These are phyloP conservation scores for Temnopleurus reevesii DNA, from an alignment of 53 echinoderm and acorn worm species.

Conservation along the genomic window DNA sequence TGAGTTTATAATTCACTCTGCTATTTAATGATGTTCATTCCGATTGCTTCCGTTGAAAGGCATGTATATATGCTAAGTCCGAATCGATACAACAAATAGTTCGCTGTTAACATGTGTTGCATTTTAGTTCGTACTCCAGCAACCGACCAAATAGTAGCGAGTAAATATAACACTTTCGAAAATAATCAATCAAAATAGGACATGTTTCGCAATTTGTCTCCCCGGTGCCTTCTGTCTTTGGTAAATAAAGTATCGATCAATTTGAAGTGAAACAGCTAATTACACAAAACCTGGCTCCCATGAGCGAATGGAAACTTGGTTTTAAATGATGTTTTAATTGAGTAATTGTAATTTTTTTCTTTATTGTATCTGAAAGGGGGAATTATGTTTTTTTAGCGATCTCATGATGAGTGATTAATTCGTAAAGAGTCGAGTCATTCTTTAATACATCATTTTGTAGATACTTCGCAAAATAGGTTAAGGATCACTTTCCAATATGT, in stretches of 20 bases:
- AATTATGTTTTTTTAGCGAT: too few relatives aligned
- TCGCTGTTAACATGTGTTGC: conserved; percentile 11
- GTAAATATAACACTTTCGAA: conserved; percentile 46
- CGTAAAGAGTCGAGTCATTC: too few relatives aligned
- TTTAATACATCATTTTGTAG: too few relatives aligned
- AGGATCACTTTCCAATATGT: too few relatives aligned
- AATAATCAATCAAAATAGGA: conserved; percentile 1
- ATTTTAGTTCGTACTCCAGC: background rate
- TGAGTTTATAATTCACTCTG: background rate
- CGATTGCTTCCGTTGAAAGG: background rate
- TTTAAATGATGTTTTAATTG: conserved; percentile 25
- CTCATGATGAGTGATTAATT: too few relatives aligned
- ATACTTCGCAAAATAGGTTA: too few relatives aligned
- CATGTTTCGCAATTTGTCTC: conserved; percentile 12
- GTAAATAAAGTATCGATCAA: conserved; percentile 48
- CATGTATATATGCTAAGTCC: background rate
- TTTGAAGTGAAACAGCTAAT: conserved; percentile 44
- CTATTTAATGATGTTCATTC: background rate
- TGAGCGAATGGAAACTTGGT: background rate
- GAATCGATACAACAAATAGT: conserved; percentile 38
- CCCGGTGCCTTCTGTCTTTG: conserved; percentile 9
- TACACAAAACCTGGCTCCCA: conserved; percentile 32
- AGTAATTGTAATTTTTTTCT: conserved; percentile 19
- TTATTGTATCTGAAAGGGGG: background rate
- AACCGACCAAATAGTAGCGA: conserved; percentile 6